These are phyloP conservation scores for Drosophila serrata DNA, from an alignment of 1,140 invertebrate species.

Conservation along the genomic window DNA sequence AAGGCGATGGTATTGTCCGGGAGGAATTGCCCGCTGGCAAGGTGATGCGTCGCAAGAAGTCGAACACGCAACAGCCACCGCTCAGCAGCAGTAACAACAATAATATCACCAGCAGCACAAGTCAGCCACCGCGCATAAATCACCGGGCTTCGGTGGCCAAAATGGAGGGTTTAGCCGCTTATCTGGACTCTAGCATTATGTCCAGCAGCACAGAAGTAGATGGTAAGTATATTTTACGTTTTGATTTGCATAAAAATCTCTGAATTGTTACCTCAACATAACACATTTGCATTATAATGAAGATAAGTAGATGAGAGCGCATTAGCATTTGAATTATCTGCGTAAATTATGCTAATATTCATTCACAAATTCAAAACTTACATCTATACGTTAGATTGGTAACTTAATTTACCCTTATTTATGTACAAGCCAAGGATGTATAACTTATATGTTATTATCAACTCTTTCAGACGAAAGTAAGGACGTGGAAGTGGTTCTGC, in stretches of 20 bases:
- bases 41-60: conserved; percentile 86
- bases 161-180: conserved; percentile 79
- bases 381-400: not conserved
- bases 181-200: conserved; percentile 75
- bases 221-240: conserved; percentile 40
- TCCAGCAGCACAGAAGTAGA: conserved; percentile 78
- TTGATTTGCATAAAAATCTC: not conserved
- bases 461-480: conserved; percentile 57
- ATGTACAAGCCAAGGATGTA: not conserved
- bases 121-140: conserved; percentile 83
- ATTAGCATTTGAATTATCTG: not conserved
- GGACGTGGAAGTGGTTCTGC: conserved; percentile 84
- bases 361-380: not conserved
- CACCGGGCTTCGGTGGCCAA: conserved; percentile 88
- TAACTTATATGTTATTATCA: not conserved
- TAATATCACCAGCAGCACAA: conserved; percentile 41
- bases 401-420: not conserved
- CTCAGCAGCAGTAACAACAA: conserved; percentile 43
- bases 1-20: conserved; percentile 87
- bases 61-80: conserved; percentile 64
- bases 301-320: not conserved
- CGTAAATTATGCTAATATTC: not conserved
- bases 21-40: conserved; percentile 90
- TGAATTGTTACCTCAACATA: not conserved
- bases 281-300: not conserved